Base-by-base conservation (phyloP, 2,113 vertebrate species). In the Delphinus delphis region DNA sequence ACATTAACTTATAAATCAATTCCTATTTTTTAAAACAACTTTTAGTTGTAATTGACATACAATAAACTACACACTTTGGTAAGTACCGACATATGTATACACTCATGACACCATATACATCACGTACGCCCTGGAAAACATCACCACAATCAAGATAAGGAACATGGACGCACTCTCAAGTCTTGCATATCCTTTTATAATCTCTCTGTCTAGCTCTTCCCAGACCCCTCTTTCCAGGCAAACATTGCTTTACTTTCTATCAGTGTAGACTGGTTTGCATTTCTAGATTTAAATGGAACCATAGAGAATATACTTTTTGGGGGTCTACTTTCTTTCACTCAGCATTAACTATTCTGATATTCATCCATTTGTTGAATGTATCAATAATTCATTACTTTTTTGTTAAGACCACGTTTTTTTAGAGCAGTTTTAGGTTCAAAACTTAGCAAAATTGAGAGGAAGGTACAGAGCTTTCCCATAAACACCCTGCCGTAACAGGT, bases 1-100 rank as follows among this genome's bases (percentile, higher is more conserved):
- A 79, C 28, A 84, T 85, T 95, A 85, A 92, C 47, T 96, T 95
- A 96, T 47, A 95, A 67, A 70, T 88, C 14, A 86, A 90, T 55
- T 92, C 50, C 62, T 77, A 47, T 74, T 38, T 76, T 77, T 87
- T 76, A 62, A 88, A 82, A 62, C 6, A 76, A 31, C 33, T 88
- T 88, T 82, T 76, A 92, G 60, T 53, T 92, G 41, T 73, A 94
- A 88, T 3, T 44, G 28, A 77, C 33, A 95, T 85, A 88, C 0
- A 86, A 77, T 86, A 41, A 95, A 80, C 47, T 88, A 83, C 67
- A 81, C 26, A 62, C 10, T 85, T 89, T 93, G 25, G 4, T 67
- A 86, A 81, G 36, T 91, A 47, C 36, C 93, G 44, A 96, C 20
- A 76, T 77, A 93, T 21, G 10, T 55, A 71, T 58, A 81, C 0